Evolutionary conservation across 2,113 vertebrate genomes (phyloP), one percentile per base, ranked within the genome.

Genomic region (Alosa alosa): DNA sequence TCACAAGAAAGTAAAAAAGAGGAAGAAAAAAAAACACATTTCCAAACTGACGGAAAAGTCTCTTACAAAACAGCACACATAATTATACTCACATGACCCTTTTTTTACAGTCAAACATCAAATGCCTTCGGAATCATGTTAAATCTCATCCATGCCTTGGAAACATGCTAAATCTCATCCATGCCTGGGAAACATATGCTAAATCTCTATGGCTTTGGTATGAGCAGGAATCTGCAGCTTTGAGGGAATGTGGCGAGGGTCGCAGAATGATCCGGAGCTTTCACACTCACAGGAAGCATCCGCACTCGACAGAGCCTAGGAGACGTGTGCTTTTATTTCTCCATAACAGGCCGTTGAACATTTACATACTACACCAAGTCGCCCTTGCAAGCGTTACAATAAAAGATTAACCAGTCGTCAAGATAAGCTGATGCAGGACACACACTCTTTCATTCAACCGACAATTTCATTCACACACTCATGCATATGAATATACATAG

Each of bases 1-100:
- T 90, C 82, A 81, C 78, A 84, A 87, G 84, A 87, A 81, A 64
- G 60, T 18, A 57, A 57, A 15, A 57, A 20, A 57, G 13, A 57
- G 3, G 41, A 44, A 44, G 41, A 49, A 49, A 49, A 57, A 64
- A 25, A 64, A 64, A 0, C 20, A n/a, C 22, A 64, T 64, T 64
- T 64, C 11, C 57, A 18, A 64, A 64, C 57, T 64, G 4, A 9
- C 60, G 7, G 1, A 25, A 72, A 72, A 25, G 25, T 22, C 20
- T n/a, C 60, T 64, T 31, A 36, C 10, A 72, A 72, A 72, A 72
- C 25, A 13, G 64, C 9, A 9, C 25, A 10, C 31, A 25, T 72
- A 72, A 72, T 72, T 72, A 72, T 72, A 31, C 11, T 72, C 64
- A 25, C 25, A 72, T 72, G 25, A 44, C 4, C n/a, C 8, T 8